A percentile compares a stretch with the other conserved stretches of the same genome.
Evolutionary conservation across 2,113 vertebrate genomes (phyloP).

Genomic region (Collichthys lucidus): DNA sequence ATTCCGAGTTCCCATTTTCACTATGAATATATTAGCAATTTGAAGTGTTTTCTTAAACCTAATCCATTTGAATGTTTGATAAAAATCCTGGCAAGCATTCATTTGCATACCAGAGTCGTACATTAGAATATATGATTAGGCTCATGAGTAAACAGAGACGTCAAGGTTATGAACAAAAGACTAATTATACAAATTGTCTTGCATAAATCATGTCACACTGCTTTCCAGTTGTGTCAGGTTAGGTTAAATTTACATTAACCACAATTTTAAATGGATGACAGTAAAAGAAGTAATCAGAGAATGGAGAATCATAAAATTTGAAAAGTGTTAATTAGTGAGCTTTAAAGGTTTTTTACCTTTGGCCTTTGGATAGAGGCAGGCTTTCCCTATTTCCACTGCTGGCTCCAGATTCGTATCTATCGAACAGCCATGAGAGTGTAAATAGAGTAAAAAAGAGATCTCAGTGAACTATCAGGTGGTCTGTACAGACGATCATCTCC

Average conservation of each 20-base stretch:
- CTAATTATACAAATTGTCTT: not conserved
- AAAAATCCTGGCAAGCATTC: not conserved
- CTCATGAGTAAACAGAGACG: not conserved
- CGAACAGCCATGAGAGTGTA: not conserved
- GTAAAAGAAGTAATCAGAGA: not conserved
- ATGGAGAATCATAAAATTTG: not conserved
- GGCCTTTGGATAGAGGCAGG: too few relatives aligned
- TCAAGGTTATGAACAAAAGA: not conserved
- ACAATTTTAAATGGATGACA: not conserved
- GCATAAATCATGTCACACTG: not conserved
- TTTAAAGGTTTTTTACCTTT: too few relatives aligned
- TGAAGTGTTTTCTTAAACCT: not conserved
- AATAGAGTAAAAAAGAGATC: not conserved
- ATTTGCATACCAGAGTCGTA: not conserved
- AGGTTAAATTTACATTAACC: not conserved
- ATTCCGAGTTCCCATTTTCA: slow-evolving; percentile 9
- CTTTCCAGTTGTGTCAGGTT: not conserved
- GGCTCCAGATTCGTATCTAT: not conserved
- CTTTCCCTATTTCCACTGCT: not conserved
- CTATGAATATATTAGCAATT: slow-evolving; percentile 2
- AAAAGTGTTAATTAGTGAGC: not conserved
- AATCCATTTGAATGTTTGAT: slow-evolving; percentile 12
- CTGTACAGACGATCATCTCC: not conserved
- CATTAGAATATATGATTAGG: slow-evolving; percentile 16
- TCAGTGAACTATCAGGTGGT: not conserved